A percentile compares a stretch with the other conserved stretches of the same genome.
These are phyloP conservation scores for Micrastur ruficollis DNA, from an alignment of 2,797 vertebrate species.

Conservation along the genomic window DNA sequence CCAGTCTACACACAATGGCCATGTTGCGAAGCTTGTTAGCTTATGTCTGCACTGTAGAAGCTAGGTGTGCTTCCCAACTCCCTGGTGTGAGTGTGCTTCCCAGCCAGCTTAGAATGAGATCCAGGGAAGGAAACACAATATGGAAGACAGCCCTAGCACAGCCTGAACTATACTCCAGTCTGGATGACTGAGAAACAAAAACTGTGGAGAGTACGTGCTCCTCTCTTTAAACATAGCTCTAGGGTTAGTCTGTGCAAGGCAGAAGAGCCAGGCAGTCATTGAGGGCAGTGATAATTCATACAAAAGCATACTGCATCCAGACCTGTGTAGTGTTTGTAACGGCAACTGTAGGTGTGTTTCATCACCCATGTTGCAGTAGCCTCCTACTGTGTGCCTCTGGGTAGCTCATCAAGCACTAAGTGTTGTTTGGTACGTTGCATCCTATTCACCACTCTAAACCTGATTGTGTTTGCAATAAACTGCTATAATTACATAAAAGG, in stretches of 20 bases:
- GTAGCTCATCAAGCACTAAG: background rate
- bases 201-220: background rate
- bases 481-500: background rate
- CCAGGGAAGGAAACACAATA: background rate
- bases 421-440: background rate
- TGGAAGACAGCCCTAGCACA: background rate
- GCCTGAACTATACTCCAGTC: background rate
- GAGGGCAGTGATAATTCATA: background rate
- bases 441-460: background rate
- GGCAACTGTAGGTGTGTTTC: background rate
- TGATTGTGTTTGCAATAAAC: background rate
- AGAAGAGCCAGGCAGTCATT: background rate
- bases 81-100: background rate
- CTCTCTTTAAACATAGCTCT: background rate
- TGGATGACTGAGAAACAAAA: background rate
- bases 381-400: background rate
- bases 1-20: background rate
- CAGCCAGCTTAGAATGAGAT: background rate
- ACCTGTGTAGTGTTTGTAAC: background rate
- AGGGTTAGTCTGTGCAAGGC: background rate
- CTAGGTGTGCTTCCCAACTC: background rate
- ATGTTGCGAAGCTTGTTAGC: accelerated
- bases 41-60: background rate
- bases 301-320: background rate
- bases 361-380: background rate